phyloP scores from a whole-genome alignment of 2,797 vertebrate species.

The Thamnophis elegans region DNA sequence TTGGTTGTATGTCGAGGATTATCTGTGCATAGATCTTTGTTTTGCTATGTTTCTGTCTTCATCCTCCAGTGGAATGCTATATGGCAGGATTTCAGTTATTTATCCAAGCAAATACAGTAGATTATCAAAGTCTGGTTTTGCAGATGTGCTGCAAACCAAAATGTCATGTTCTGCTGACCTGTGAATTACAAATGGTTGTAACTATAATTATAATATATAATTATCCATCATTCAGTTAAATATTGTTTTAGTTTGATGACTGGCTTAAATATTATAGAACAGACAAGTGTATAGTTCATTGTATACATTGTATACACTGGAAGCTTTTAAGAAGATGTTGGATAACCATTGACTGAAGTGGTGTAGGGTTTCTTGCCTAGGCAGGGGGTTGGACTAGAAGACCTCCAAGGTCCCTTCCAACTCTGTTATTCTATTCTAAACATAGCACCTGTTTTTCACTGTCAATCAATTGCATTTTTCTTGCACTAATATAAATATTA shows the following conservation, averaged over 20 bases:
- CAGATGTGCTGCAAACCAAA: no score
- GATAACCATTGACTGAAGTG: no score
- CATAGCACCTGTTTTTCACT: neutral
- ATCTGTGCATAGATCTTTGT: neutral
- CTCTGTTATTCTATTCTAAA: neutral
- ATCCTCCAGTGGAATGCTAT: neutral
- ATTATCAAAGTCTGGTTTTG: neutral
- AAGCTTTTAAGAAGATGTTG: no score
- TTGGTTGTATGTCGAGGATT: neutral
- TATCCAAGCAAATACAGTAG: neutral
- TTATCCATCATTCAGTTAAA: neutral
- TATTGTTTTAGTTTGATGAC: neutral
- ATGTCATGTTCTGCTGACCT: neutral
- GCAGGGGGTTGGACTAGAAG: no score
- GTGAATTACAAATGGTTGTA: neutral
- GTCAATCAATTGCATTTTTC: neutral
- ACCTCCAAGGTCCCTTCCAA: no score
- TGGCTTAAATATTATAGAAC: neutral
- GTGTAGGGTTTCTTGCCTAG: no score
- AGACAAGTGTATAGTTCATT: neutral
- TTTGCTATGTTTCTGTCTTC: neutral
- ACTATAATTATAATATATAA: no score
- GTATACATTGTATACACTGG: neutral
- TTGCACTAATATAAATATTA: neutral
- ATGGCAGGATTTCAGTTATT: neutral